Base-by-base conservation (phyloP, 2,113 vertebrate species). In the Eurypyga helias region DNA sequence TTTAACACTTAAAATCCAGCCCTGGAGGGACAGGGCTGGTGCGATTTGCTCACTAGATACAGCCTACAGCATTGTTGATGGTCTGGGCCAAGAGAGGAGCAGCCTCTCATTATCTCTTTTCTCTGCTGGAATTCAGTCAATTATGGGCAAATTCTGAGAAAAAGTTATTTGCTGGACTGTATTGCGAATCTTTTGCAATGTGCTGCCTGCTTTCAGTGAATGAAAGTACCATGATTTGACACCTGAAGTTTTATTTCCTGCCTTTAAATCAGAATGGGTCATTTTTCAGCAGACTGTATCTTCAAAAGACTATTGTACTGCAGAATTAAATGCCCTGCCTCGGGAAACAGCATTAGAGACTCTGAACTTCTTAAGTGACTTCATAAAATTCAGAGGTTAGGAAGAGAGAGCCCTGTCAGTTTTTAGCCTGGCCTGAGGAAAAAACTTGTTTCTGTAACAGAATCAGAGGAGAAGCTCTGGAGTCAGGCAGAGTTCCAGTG, bases 211-310 rank as follows among this genome's bases (percentile, higher is more conserved):
- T 61, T 94, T 70, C 69, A 67, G 54, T 86, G 93, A 85, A 90
- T 58, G 36, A 52, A 84, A 80, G 67, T 67, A 58, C 67, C 11
- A 6, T 66, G 75, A 75, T 83, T 92, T 91, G 75, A 96, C 76
- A 89, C 80, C 81, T 90, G 91, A 87, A 85, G 80, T 55, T 92
- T 92, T 95, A 92, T 97, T 96, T 96, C 69, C 76, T 93, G 41
- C 72, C 52, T 91, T 95, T 89, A 92, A 81, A 95, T 57, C 28
- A 89, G 72, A 86, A 61, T 64, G 52, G 72, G 83, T 78, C 45
- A 71, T 95, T 94, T 96, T 90, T 92, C 83, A 87, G 52, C 77
- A 91, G 77, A 75, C 36, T 87, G 6, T 67, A 17, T 52, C 78
- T 94, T 93, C 96, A 96, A 93, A 96, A 91, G 72, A 17, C 38